Base-by-base conservation (phyloP, 2,888 invertebrate genomes). In the Ephialtes manifestator region DNA sequence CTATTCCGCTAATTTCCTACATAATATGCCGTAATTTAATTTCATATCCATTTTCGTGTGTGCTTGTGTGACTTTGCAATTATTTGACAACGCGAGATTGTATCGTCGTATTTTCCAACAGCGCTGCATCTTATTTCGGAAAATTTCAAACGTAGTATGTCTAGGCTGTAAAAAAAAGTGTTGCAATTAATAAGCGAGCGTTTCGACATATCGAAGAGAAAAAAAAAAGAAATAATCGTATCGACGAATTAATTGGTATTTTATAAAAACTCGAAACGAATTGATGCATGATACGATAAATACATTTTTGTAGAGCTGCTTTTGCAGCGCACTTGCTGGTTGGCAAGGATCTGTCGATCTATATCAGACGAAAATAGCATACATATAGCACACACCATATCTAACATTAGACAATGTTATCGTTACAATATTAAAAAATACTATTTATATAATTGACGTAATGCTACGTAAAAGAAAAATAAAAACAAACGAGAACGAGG, bases 341-440 rank as follows among this genome's bases (percentile, higher is more conserved):
- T 79, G 81, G 86, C 72, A 76, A 83, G 83, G 86, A 78, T 87
- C 86, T 88, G 82, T 83, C 86, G 86, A 89, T 89, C 85, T 76
- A 81, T 87, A 88, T 86, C 84, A 81, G 85, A 88, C 87, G 80
- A 87, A 58, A 84, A 87, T 79, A 83, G 65, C 85, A 87, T 79
- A 83, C 81, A 70, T 63, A 72, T 87, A 85, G 63, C 81, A 71
- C 79, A 68, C 74, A 81, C 28, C 82, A 83, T 85, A 83, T 83
- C 86, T 81, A 87, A 89, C 84, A 86, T 82, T 89, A 89, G 87
- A 83, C 87, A 89, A 92, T 92, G 93, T 93, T 93, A 92, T 90
- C 93, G 93, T 93, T 93, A 92, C 89, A 88, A 89, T 85, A 92
- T 92, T 88, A 71, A 63, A 43, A 75, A 90, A 92, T 92, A 92